These are phyloP conservation scores for Diploscapter pachys DNA, from an alignment of 1,140 invertebrate species.

Conservation along the genomic window DNA sequence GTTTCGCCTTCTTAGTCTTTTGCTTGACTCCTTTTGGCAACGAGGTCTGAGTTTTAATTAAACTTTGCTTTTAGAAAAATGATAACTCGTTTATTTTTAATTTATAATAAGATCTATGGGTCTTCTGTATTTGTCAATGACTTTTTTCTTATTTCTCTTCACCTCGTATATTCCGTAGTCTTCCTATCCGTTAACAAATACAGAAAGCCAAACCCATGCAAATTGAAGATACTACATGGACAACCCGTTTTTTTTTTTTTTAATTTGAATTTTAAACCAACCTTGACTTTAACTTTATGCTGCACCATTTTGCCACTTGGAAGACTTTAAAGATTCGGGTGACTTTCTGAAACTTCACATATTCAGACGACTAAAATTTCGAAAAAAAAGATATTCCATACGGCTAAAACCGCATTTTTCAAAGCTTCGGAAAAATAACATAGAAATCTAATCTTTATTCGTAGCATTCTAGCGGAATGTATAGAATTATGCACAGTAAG, in stretches of 20 bases:
- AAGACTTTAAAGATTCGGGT: too few species aligned
- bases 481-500: not conserved
- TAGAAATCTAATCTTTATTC: not conserved
- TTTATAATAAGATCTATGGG: too few species aligned
- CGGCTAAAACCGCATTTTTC: not conserved
- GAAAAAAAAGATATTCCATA: not conserved
- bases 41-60: constrained; percentile 23
- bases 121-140: too few species aligned
- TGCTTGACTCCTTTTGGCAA: constrained; percentile 44
- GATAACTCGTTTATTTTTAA: too few species aligned
- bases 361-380: not conserved
- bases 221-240: too few species aligned
- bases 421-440: not conserved
- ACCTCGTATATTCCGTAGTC: too few species aligned
- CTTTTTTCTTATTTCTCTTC: too few species aligned
- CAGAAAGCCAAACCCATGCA: too few species aligned
- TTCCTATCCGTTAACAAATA: too few species aligned
- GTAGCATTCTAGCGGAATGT: not conserved
- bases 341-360: too few species aligned
- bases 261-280: not conserved
- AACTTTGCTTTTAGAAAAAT: not conserved
- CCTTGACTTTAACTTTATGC: constrained; percentile 43
- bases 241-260: too few species aligned
- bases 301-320: constrained; percentile 35
- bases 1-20: constrained; percentile 39